A percentile compares a stretch with the other conserved stretches of the same genome.
Evolutionary conservation across 53 echinoderm and acorn worm genomes (phyloP).

Genomic region (Arbacia lixula): DNA sequence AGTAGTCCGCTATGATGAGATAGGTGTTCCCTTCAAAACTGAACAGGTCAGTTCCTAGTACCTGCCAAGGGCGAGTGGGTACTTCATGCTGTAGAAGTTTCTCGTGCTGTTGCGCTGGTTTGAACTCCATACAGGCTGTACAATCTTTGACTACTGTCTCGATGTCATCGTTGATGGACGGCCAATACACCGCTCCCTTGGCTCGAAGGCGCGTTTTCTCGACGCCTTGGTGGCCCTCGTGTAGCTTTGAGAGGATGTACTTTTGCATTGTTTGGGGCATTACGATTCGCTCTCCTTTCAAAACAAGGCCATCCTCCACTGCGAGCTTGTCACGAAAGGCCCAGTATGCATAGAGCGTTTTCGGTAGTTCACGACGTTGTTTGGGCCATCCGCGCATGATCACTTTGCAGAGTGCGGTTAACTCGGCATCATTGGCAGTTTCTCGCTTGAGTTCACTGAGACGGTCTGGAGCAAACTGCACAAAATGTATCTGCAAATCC

Average conservation of each 20-base stretch:
- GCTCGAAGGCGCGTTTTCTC: slow-evolving; percentile 67
- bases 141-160: slow-evolving; percentile 62
- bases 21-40: slow-evolving; percentile 15
- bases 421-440: slow-evolving; percentile 60
- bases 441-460: slow-evolving; percentile 51
- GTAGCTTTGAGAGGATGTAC: slow-evolving; percentile 57
- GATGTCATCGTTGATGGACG: slow-evolving; percentile 62
- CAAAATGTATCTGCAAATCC: too few relatives aligned
- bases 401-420: slow-evolving; percentile 60
- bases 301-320: slow-evolving; percentile 65
- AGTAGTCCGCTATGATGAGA: slow-evolving; percentile 59
- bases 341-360: slow-evolving; percentile 66
- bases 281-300: slow-evolving; percentile 73
- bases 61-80: slow-evolving; percentile 59
- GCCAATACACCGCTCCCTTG: slow-evolving; percentile 67
- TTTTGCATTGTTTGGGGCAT: slow-evolving; percentile 64
- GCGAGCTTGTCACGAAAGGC: slow-evolving; percentile 64
- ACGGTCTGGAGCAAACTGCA: slow-evolving; percentile 34
- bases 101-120: slow-evolving; percentile 54
- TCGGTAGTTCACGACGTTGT: slow-evolving; percentile 57
- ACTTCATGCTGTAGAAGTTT: slow-evolving; percentile 43
- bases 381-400: slow-evolving; percentile 79
- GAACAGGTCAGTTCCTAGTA: slow-evolving; percentile 67
- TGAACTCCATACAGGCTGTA: slow-evolving; percentile 43
- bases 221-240: slow-evolving; percentile 57